Percentiles rank a stretch among this genome's conserved stretches.
Evolutionary conservation across 2,797 vertebrate genomes (phyloP).

Genomic region (Glyptemys insculpta): DNA sequence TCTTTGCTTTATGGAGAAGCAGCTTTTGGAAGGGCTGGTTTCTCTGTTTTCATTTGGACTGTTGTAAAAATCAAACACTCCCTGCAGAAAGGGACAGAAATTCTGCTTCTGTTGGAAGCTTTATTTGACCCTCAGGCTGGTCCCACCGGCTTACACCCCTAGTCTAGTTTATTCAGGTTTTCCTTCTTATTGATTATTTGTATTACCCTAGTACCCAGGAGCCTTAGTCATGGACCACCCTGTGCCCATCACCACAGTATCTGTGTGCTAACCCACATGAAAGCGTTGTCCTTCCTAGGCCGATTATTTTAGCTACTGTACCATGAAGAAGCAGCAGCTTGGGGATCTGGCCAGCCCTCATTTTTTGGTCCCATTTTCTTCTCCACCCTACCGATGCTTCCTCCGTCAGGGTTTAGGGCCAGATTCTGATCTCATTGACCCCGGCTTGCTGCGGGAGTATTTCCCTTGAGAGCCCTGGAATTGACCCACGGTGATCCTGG

Average conservation of each 20-base stretch:
- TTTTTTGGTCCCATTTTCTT: neutral
- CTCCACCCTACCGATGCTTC: neutral
- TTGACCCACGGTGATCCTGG: neutral
- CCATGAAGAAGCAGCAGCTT: neutral
- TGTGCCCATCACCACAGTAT: neutral
- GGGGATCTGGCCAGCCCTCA: neutral
- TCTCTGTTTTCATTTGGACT: neutral
- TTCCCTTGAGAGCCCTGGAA: neutral
- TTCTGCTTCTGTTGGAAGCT: too few relatives aligned
- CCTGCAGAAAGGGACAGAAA: too few relatives aligned
- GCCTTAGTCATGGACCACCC: too few relatives aligned
- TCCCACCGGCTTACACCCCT: too few relatives aligned
- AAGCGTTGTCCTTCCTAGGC: neutral
- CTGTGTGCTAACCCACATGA: neutral
- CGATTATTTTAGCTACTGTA: neutral
- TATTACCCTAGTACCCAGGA: too few relatives aligned
- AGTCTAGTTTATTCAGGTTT: too few relatives aligned
- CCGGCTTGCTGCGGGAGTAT: too few relatives aligned
- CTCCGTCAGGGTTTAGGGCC: neutral
- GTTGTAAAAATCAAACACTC: neutral
- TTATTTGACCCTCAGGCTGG: too few relatives aligned
- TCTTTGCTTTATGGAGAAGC: neutral
- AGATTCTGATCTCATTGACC: neutral
- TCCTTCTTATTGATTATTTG: too few relatives aligned
- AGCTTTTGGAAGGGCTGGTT: neutral